Evolutionary conservation across 2,797 vertebrate species (phyloP), one percentile per base, ranked within the genome.

Genomic region (Neoniphon sammara): DNA sequence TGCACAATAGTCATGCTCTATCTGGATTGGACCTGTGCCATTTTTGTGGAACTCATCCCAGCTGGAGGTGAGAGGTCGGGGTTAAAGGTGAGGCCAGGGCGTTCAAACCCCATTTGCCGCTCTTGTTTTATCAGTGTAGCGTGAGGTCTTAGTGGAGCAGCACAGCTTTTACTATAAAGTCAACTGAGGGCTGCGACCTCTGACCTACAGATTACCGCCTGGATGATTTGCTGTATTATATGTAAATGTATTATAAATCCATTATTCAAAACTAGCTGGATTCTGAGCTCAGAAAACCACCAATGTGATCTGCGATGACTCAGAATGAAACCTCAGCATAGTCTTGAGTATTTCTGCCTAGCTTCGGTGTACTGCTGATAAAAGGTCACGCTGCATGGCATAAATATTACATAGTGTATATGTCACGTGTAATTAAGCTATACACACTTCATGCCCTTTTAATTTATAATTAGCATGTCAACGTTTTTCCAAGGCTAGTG

Each of bases 281-380:
- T 27, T 34, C 46, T 47, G 46, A 47, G 5, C 4, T 7, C 15
- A n/a, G 42, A 27, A 27, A 27, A 52, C 61, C 52, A 30, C 14
- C 11, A 21, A 10, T 65, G 66, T 42, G 46, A 55, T 73, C 61
- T 31, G 14, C 61, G 50, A 72, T 71, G 53, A 57, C 25, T 27
- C 64, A 78, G 64, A 66, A 55, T 21, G 58, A 74, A 81, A 47
- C 73, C 70, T 74, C 56, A 82, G 73, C 44, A 47, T n/a, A n/a
- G 46, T 80, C 78, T 69, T 65, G 56, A 66, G 74, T 81, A 75
- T 80, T 75, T 84, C 78, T 77, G 70, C 68, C 66, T 42, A 39
- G 34, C 57, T 53, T 58, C 63, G 42, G 67, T 49, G 12, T 73
- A 46, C 78, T 36, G 70, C 60, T 77, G 71, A 80, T 80, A 5